These are phyloP conservation scores for Psilanteris sp. DNA, from an alignment of 1,140 invertebrate species.

Conservation along the genomic window DNA sequence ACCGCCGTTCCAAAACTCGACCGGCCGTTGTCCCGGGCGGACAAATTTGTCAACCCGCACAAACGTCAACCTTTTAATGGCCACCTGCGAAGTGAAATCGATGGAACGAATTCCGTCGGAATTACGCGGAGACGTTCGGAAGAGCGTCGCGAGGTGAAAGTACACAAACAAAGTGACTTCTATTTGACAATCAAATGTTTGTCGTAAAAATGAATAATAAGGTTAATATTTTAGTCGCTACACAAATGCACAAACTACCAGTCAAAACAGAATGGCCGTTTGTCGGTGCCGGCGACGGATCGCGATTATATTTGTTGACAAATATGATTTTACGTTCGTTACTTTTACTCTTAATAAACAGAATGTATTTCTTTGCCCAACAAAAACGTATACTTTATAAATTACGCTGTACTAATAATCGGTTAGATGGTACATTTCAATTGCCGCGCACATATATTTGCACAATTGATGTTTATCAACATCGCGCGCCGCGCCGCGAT, in stretches of 20 bases:
- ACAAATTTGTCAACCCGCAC: too few relatives aligned
- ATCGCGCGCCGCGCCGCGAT: slow-evolving; percentile 33
- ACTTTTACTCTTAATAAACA: slow-evolving; percentile 64
- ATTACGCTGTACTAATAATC: slow-evolving; percentile 60
- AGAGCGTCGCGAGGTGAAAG: slow-evolving; percentile 23
- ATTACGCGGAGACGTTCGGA: background rate
- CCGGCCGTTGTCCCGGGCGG: too few relatives aligned
- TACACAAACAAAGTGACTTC: slow-evolving; percentile 36
- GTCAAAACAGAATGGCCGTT: slow-evolving; percentile 48
- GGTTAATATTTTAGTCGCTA: slow-evolving; percentile 49
- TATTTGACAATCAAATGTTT: slow-evolving; percentile 55
- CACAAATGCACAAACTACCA: slow-evolving; percentile 39
- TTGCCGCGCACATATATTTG: slow-evolving; percentile 45
- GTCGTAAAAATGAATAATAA: slow-evolving; percentile 51
- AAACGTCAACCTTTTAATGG: too few relatives aligned
- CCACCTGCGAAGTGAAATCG: too few relatives aligned
- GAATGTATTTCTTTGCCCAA: slow-evolving; percentile 59
- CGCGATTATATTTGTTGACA: slow-evolving; percentile 60
- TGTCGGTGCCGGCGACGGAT: slow-evolving; percentile 45
- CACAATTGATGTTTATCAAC: slow-evolving; percentile 54
- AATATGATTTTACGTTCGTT: slow-evolving; percentile 61
- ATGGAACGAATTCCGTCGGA: slow-evolving; percentile 4
- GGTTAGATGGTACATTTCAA: slow-evolving; percentile 55
- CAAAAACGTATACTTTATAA: slow-evolving; percentile 60
- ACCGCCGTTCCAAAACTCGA: too few relatives aligned